Evolutionary conservation across 2,113 vertebrate genomes (phyloP).

Genomic region (Petrocephalus microphthalmus): DNA sequence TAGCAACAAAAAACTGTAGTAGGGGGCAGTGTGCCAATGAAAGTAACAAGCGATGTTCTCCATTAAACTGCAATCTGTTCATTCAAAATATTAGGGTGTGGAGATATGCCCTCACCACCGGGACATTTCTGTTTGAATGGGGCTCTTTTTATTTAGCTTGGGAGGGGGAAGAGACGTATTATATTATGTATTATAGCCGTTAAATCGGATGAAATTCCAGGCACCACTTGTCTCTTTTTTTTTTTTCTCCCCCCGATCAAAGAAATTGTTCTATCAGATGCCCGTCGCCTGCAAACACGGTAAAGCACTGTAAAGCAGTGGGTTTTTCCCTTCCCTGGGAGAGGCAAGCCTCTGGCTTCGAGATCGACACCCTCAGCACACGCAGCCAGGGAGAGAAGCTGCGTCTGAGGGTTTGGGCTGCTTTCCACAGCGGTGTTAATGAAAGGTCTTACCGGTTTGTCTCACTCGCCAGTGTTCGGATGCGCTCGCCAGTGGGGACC

Average conservation of each 20-base stretch:
- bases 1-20: background rate
- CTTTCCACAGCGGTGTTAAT: slow-evolving; percentile 30
- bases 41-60: slow-evolving; percentile 15
- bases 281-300: slow-evolving; percentile 22
- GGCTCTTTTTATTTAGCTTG: background rate
- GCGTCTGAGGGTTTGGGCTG: slow-evolving; percentile 23
- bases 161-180: slow-evolving; percentile 13
- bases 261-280: slow-evolving; percentile 37
- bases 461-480: background rate
- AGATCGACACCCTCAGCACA: slow-evolving; percentile 31
- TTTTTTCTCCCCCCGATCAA: slow-evolving; percentile 26
- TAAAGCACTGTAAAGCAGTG: slow-evolving; percentile 26
- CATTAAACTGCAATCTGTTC: slow-evolving; percentile 13
- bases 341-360: slow-evolving; percentile 7
- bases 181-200: slow-evolving; percentile 15
- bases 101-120: background rate
- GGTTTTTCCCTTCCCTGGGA: slow-evolving; percentile 21
- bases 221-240: slow-evolving; percentile 19
- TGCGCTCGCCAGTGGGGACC: background rate
- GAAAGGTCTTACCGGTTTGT: slow-evolving; percentile 12
- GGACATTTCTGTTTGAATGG: background rate
- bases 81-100: slow-evolving; percentile 20
- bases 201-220: slow-evolving; percentile 34
- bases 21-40: slow-evolving; percentile 19
- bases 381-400: slow-evolving; percentile 28